These are phyloP conservation scores for Megaleporinus macrocephalus DNA, from an alignment of 2,113 vertebrate genomes.

Conservation along the genomic window DNA sequence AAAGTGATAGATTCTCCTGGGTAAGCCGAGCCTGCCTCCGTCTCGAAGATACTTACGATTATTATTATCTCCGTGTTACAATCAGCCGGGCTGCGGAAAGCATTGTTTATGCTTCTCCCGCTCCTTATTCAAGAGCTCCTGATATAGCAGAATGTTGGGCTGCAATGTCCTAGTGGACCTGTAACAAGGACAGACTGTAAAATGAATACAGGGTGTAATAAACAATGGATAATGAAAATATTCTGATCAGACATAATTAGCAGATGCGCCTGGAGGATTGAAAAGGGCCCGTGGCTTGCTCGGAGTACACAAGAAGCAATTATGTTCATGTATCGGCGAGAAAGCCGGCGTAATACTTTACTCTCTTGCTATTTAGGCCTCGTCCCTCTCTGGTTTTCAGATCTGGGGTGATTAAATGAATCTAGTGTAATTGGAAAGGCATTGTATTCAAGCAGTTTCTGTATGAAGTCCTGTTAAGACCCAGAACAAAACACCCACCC, in stretches of 20 bases:
- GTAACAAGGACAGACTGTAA: constrained; percentile 11
- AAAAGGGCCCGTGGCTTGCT: background rate
- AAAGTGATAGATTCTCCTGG: constrained; percentile 32
- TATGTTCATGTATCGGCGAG: background rate
- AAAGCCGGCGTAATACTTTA: background rate
- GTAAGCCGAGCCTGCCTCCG: background rate
- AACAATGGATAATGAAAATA: constrained; percentile 40
- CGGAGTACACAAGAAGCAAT: constrained; percentile 5
- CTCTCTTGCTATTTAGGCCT: background rate
- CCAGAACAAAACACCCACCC: background rate
- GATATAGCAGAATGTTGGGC: background rate
- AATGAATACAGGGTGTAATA: constrained; percentile 28
- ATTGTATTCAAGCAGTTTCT: background rate
- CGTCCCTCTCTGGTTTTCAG: background rate
- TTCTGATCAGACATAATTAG: constrained; percentile 24
- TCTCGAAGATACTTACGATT: background rate
- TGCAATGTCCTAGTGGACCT: constrained; percentile 1
- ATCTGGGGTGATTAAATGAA: background rate
- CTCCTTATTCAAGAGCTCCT: background rate
- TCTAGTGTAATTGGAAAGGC: constrained; percentile 5
- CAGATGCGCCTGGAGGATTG: background rate
- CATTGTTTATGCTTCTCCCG: background rate
- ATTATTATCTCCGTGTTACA: constrained; percentile 32
- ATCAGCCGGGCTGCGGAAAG: constrained; percentile 7
- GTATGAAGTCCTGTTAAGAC: background rate